Evolutionary conservation across 1,140 invertebrate genomes (phyloP), one percentile per base, ranked within the genome.

Genomic region (Drosophila orosa): DNA sequence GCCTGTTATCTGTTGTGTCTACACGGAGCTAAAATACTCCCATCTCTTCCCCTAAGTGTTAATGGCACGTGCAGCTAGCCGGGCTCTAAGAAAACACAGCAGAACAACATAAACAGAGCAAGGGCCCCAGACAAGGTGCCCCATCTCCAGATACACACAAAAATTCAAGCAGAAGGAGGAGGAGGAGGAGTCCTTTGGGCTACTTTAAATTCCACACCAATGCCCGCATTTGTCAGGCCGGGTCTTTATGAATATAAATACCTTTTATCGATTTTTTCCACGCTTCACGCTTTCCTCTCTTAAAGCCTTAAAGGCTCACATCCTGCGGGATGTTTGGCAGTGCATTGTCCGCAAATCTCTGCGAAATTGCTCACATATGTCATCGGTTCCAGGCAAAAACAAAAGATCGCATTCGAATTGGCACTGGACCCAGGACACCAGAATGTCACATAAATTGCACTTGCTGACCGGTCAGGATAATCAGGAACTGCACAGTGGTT

Each of bases 181-280:
- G 74, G 55, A 72, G 61, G 45, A 60, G 69, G 24, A 37, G 45
- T 50, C 10, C 50, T 56, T 31, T 25, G 19, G 48, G 74, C 86
- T 89, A 84, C 87, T 90, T 90, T 89, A 90, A 90, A 90, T 90
- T 90, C 87, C 81, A 80, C 58, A 78, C 74, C 74, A 78, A 37
- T 37, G 40, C 60, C 55, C 24, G 56, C 65, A 65, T 82, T 83
- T 83, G 80, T 83, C 69, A 83, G 80, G 55, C 57, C 78, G 61
- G 48, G 54, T 83, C 84, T 89, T 83, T 89, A 87, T 87, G 84
- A 89, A 87, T 87, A 84, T 84, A 80, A 89, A 89, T 80, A 89
- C 67, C 65, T 78, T 89, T 80, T 87, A 87, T 87, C 84, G 84
- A 87, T 87, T 87, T 89, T 77, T 56, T 27, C 63, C 44, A 44